phyloP scores from a whole-genome alignment of 1,140 invertebrate species.

The Oreohelix idahoensis region DNA sequence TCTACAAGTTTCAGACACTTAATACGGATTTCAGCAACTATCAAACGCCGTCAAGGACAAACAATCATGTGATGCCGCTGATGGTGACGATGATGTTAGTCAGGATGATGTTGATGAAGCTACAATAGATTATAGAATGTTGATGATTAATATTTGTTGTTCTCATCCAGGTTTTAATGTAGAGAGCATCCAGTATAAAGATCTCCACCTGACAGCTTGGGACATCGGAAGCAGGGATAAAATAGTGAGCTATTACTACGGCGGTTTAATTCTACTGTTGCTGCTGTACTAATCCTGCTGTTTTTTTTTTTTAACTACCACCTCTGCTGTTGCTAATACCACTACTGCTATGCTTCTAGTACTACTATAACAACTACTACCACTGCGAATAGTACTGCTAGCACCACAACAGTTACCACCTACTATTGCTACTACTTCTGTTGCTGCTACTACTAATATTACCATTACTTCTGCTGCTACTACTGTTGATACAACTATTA shows the following conservation, averaged over 20 bases:
- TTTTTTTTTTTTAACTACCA: background rate
- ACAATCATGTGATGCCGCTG: too few relatives aligned
- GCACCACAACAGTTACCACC: background rate
- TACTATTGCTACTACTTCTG: background rate
- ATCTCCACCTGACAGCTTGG: constrained; percentile 62
- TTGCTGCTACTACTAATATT: background rate
- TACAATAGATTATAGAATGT: too few relatives aligned
- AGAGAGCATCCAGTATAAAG: constrained; percentile 60
- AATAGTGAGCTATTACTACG: constrained; percentile 50
- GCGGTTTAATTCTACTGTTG: background rate
- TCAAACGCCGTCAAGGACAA: too few relatives aligned
- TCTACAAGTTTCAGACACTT: too few relatives aligned
- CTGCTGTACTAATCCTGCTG: background rate
- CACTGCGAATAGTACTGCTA: background rate
- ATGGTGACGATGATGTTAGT: too few relatives aligned
- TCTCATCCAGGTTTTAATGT: constrained; percentile 60
- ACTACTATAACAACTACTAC: background rate
- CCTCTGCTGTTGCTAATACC: background rate
- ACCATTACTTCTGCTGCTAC: background rate
- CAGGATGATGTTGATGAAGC: too few relatives aligned
- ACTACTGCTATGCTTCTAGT: background rate
- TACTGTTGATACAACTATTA: background rate
- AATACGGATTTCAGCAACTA: too few relatives aligned
- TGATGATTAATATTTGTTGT: background rate
- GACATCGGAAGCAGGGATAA: constrained; percentile 65